These are phyloP conservation scores for Drosophila chauvacae DNA, from an alignment of 1,140 invertebrate genomes.

Conservation along the genomic window DNA sequence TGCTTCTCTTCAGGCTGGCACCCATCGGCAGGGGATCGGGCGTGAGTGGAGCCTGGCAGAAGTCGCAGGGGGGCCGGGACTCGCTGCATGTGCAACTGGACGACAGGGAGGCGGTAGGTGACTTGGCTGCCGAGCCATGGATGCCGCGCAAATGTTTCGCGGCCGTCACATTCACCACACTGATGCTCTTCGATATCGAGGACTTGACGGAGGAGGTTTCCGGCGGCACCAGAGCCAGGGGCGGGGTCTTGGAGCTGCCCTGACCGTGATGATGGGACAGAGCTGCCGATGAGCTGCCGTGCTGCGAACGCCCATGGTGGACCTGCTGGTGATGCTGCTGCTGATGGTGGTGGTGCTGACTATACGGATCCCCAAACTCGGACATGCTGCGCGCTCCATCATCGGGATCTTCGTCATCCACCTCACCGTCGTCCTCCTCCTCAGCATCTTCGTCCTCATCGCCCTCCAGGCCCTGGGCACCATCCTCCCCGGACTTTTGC, in stretches of 20 bases:
- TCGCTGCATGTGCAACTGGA: constrained; percentile 58
- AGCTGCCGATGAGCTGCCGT: constrained; percentile 22
- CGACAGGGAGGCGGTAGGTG: constrained; percentile 37
- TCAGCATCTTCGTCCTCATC: constrained; percentile 47
- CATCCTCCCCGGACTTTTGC: constrained; percentile 70
- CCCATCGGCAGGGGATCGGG: constrained; percentile 30
- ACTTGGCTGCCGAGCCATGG: constrained; percentile 40
- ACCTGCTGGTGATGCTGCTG: constrained; percentile 27
- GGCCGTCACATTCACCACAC: constrained; percentile 75
- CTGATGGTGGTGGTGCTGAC: constrained; percentile 18
- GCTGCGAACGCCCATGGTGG: constrained; percentile 29
- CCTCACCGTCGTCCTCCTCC: constrained; percentile 53
- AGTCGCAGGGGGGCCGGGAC: constrained; percentile 46
- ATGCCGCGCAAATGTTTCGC: constrained; percentile 69
- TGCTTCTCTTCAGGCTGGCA: constrained; percentile 43
- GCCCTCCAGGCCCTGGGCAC: constrained; percentile 28
- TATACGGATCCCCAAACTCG: constrained; percentile 27
- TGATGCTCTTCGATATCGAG: constrained; percentile 85
- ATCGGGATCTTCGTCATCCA: constrained; percentile 48
- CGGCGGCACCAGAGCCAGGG: constrained; percentile 85
- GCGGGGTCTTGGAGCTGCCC: constrained; percentile 67
- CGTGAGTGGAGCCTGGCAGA: constrained; percentile 52
- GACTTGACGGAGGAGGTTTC: constrained; percentile 85
- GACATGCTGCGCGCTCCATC: constrained; percentile 41
- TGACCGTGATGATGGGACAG: constrained; percentile 22